A percentile compares a stretch with the other conserved stretches of the same genome.
These are phyloP conservation scores for Diplolepis rosae DNA, from an alignment of 2,888 invertebrate species.

Conservation along the genomic window DNA sequence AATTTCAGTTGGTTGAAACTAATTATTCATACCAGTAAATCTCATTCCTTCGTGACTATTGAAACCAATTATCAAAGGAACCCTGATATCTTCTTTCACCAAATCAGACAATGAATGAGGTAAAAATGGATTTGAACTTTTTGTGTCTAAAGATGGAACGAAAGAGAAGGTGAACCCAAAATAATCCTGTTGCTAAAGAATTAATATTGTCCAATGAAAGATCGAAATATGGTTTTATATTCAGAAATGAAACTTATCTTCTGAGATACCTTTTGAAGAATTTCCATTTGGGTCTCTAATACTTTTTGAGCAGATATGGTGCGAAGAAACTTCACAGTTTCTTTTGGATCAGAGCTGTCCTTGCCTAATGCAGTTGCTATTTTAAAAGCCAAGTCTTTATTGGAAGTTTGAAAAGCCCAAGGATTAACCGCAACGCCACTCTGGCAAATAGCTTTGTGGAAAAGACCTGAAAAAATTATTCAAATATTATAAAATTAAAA, in stretches of 20 bases:
- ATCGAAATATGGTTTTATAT: not conserved
- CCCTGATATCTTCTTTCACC: slow-evolving; percentile 66
- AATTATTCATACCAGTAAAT: not conserved
- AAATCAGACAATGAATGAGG: slow-evolving; percentile 67
- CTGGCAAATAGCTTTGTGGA: slow-evolving; percentile 63
- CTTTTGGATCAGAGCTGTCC: slow-evolving; percentile 49
- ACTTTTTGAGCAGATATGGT: slow-evolving; percentile 59
- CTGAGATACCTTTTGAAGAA: slow-evolving; percentile 48
- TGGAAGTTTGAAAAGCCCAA: slow-evolving; percentile 42
- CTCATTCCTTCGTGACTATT: slow-evolving; percentile 75
- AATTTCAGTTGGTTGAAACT: not conserved
- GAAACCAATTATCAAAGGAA: slow-evolving; percentile 76
- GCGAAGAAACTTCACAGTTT: slow-evolving; percentile 54
- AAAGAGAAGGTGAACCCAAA: slow-evolving; percentile 18
- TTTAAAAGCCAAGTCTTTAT: slow-evolving; percentile 40
- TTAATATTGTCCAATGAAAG: not conserved
- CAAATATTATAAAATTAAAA: not conserved
- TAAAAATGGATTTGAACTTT: slow-evolving; percentile 46
- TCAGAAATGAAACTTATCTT: not conserved
- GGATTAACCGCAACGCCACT: slow-evolving; percentile 52
- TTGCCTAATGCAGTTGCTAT: slow-evolving; percentile 52
- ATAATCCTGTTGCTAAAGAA: not conserved
- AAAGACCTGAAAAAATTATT: slow-evolving; percentile 52
- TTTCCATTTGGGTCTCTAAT: slow-evolving; percentile 55
- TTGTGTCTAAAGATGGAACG: slow-evolving; percentile 47